These are phyloP conservation scores for Eilema caniola DNA, from an alignment of 2,888 invertebrate genomes.

Conservation along the genomic window DNA sequence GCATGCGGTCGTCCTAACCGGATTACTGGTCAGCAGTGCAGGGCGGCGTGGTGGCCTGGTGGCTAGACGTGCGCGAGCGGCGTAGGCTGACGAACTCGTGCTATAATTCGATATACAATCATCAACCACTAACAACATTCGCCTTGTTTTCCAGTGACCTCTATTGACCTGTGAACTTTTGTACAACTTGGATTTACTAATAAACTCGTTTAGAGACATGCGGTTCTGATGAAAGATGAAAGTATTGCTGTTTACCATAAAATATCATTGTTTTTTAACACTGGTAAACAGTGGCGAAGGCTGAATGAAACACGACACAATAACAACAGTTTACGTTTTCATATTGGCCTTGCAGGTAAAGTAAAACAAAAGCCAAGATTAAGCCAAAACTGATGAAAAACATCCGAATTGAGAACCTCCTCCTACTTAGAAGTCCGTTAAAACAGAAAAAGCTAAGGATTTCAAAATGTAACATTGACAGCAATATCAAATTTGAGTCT, in stretches of 20 bases:
- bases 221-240: neutral
- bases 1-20: conserved; percentile 77
- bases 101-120: conserved; percentile 67
- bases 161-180: conserved; percentile 27
- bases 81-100: conserved; percentile 46
- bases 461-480: too few species aligned
- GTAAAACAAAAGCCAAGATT: too few species aligned
- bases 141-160: conserved; percentile 19
- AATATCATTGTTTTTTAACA: neutral
- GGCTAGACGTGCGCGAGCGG: conserved; percentile 37
- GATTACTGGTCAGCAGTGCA: conserved; percentile 69
- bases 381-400: too few species aligned
- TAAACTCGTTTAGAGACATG: conserved; percentile 8
- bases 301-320: too few species aligned
- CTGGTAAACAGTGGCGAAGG: neutral
- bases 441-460: too few species aligned
- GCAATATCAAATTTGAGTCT: too few species aligned
- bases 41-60: conserved; percentile 40
- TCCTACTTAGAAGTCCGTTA: too few species aligned
- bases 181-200: neutral
- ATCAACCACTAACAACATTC: conserved; percentile 59
- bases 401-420: too few species aligned
- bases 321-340: too few species aligned
- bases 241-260: neutral
- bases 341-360: too few species aligned